phyloP scores from a whole-genome alignment of 2,797 vertebrate genomes.

The Mormyrops boulengeri region DNA sequence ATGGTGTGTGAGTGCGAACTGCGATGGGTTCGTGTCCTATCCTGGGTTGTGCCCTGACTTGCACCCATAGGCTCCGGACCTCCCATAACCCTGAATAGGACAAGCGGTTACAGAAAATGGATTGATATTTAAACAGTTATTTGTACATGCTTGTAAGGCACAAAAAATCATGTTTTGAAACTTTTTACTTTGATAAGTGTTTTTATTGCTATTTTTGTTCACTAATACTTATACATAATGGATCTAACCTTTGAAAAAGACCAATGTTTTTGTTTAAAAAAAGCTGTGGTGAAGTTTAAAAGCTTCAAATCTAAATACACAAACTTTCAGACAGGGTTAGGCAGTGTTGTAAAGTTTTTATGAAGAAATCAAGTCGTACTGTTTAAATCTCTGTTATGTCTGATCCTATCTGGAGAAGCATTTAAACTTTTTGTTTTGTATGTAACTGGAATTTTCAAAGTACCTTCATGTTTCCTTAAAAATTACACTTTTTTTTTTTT shows the following conservation, averaged over 20 bases:
- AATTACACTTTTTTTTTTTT: neutral
- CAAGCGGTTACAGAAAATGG: neutral
- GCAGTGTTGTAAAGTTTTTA: neutral
- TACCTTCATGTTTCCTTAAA: neutral
- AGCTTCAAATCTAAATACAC: conserved; percentile 4
- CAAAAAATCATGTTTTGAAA: neutral
- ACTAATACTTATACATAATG: neutral
- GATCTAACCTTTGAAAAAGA: neutral
- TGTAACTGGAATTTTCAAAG: neutral
- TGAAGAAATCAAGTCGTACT: neutral
- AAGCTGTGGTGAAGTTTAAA: neutral
- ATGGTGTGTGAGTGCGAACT: neutral
- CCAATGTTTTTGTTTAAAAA: neutral
- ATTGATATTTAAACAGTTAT: neutral
- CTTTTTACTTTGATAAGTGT: neutral
- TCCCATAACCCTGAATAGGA: neutral
- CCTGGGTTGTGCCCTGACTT: neutral
- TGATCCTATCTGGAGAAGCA: neutral
- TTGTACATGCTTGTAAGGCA: neutral
- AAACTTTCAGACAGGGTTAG: neutral
- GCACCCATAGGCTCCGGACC: neutral
- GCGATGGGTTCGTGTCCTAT: neutral
- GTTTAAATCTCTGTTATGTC: neutral
- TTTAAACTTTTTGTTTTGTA: neutral
- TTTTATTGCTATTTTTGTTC: neutral